Conservation (phyloP, 2,113 vertebrate species). For the Sturnira hondurensis region DNA sequence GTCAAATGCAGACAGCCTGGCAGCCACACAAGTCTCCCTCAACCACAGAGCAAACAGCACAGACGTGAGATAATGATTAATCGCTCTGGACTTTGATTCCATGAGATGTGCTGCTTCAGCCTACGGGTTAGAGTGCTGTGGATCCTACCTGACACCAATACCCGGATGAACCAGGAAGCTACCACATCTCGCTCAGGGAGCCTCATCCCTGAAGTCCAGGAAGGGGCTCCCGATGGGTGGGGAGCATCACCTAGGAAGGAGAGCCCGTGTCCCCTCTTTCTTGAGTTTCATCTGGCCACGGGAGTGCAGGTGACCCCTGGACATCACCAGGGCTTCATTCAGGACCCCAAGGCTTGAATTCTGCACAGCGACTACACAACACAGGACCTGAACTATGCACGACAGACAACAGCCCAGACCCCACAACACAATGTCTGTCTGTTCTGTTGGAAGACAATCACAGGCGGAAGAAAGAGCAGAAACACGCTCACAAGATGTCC, state of each 20-base stretch:
- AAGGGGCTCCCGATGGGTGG: background rate
- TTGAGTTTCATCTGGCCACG: background rate
- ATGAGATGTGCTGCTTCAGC: background rate
- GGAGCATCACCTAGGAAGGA: background rate
- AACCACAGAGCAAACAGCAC: background rate
- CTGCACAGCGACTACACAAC: background rate
- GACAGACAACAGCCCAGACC: background rate
- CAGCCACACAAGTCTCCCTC: too few relatives aligned
- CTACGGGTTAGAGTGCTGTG: background rate
- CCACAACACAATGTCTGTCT: too few relatives aligned
- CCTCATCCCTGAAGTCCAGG: background rate
- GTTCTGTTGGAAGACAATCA: background rate
- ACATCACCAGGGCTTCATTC: background rate
- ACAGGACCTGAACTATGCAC: background rate
- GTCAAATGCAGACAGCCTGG: background rate
- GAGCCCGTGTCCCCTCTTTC: rapidly evolving
- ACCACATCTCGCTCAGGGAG: background rate
- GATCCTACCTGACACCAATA: background rate
- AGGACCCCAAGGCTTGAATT: background rate
- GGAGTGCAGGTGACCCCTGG: background rate
- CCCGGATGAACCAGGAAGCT: background rate
- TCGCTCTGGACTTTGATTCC: background rate
- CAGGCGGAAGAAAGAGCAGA: background rate
- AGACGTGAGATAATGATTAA: background rate
- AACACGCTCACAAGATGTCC: background rate